Evolutionary conservation across 53 echinoderm and acorn worm species (phyloP), one percentile per base, ranked within the genome.

Genomic region (Temnopleurus reevesii): DNA sequence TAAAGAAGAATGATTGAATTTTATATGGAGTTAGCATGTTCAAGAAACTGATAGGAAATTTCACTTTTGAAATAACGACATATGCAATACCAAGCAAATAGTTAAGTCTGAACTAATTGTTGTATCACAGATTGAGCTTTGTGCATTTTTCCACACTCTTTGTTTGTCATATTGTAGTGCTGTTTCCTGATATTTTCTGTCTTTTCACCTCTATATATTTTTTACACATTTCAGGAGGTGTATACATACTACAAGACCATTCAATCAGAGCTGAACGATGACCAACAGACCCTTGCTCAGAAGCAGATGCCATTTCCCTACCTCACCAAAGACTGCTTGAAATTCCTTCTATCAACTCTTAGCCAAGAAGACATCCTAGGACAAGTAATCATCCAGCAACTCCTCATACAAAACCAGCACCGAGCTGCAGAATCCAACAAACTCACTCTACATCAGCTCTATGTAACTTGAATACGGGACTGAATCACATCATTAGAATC

Each of bases 241-340:
- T 66, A 66, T 66, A 35, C 12, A 12, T 87, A 66, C 53, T 66
- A 33, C 28, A 47, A 87, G 34, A 31, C 46, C 47, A 71, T 87
- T 21, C 88, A 87, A 24, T 31, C 45, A 19, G 51, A 66, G 2
- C 66, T 15, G 18, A 46, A 71, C 49, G 7, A 51, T 28, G 88
- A 38, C 26, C 88, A 45, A 0, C 25, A 87, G 35, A 31, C 24
- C 0, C 1, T 87, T 18, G 27, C 35, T 19, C 65, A 65, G 30
- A 66, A 47, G 5, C 43, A 53, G 84, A 80, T 25, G 90, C 89
- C 89, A 29, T n/a, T n/a, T n/a, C 95, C 30, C 79, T 90, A n/a
- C 91, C 91, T 92, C 60, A 94, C 45, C 46, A 95, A 23, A 93
- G 93, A 91, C 89, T 90, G 64, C 90, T 87, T 92, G 41, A 38